Percentiles rank a stretch among this genome's conserved stretches.
phyloP scores from a whole-genome alignment of 2,113 vertebrate species.

The Halcyon senegalensis region DNA sequence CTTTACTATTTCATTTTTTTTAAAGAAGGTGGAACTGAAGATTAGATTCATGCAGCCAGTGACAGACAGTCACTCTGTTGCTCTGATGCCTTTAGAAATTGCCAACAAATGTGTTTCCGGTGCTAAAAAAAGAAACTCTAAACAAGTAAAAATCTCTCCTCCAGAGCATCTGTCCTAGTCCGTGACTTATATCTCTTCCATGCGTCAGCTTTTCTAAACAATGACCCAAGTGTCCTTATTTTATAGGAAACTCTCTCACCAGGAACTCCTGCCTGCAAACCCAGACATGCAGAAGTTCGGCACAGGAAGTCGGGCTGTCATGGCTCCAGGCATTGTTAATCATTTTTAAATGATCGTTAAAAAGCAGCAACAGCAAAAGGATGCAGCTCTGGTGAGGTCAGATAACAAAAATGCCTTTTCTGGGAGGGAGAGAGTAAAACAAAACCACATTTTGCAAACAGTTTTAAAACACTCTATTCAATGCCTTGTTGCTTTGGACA shows the following conservation, averaged over 20 bases:
- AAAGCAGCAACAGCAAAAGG: slow-evolving; percentile 23
- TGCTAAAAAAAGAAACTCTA: slow-evolving; percentile 6
- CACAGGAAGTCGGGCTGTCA: slow-evolving; percentile 70
- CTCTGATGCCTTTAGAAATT: slow-evolving; percentile 30
- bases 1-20: background rate
- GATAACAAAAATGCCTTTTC: slow-evolving; percentile 62
- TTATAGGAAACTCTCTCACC: slow-evolving; percentile 49
- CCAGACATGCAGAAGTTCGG: slow-evolving; percentile 65
- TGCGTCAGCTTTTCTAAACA: slow-evolving; percentile 55
- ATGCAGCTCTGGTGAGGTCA: slow-evolving; percentile 66
- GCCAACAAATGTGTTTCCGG: background rate
- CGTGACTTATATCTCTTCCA: slow-evolving; percentile 1
- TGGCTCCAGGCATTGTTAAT: slow-evolving; percentile 75
- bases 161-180: slow-evolving; percentile 17
- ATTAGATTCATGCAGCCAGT: background rate
- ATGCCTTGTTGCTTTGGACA: background rate
- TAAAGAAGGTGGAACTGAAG: background rate
- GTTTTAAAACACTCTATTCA: slow-evolving; percentile 4
- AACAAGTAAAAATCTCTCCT: background rate
- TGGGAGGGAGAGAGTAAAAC: background rate
- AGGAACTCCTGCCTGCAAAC: slow-evolving; percentile 61
- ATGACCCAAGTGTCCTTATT: slow-evolving; percentile 67
- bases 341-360: slow-evolving; percentile 76
- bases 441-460: slow-evolving; percentile 31
- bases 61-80: background rate